Conservation (phyloP, 2,113 vertebrate species). For the Ibidorhyncha struthersii region DNA sequence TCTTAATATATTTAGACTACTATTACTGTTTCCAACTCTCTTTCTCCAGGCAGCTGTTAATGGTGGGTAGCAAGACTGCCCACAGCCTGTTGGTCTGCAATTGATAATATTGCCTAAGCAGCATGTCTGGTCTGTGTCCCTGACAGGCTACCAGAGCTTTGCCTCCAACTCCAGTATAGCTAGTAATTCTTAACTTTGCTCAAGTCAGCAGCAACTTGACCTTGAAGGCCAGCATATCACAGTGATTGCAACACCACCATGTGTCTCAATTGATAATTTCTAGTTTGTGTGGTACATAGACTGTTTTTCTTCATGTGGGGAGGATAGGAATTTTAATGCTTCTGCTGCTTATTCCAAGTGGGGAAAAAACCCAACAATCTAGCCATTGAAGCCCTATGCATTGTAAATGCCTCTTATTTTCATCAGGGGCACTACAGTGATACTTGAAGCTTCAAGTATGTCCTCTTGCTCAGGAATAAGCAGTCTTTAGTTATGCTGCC, state of each 20-base stretch:
- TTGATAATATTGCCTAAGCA: background rate
- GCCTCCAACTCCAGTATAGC: background rate
- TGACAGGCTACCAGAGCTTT: background rate
- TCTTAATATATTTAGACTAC: background rate
- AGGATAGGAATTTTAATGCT: background rate
- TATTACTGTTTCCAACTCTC: background rate
- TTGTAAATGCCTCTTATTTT: background rate
- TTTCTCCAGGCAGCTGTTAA: background rate
- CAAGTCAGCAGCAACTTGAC: background rate
- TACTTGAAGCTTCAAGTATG: background rate
- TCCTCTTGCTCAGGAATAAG: background rate
- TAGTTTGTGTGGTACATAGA: background rate
- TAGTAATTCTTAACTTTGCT: background rate
- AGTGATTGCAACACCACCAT: background rate
- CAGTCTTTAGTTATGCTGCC: background rate
- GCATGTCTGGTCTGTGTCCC: background rate
- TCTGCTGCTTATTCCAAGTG: background rate
- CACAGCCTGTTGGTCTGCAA: background rate
- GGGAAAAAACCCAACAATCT: background rate
- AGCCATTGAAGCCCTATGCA: background rate
- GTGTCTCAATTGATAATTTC: background rate
- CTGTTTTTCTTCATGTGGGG: background rate
- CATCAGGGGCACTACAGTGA: background rate
- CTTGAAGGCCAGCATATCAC: background rate
- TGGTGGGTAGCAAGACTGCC: background rate